Percentiles rank a stretch among this genome's conserved stretches.
phyloP scores from a whole-genome alignment of 2,888 invertebrate genomes.

The Torymus auratus region DNA sequence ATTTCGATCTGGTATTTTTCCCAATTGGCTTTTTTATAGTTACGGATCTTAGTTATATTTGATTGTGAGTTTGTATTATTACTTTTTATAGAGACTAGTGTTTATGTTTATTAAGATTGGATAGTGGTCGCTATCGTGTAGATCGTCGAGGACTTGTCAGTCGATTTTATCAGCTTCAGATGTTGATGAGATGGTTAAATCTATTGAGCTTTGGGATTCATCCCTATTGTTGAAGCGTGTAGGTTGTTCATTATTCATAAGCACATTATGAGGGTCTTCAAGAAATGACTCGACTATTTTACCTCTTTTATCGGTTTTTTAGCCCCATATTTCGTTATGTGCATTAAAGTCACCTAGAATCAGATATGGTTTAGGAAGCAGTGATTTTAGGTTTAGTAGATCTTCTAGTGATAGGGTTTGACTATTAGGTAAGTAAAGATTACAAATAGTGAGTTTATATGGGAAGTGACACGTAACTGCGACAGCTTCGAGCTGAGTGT shows the following conservation, averaged over 20 bases:
- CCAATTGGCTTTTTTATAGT: too few relatives aligned
- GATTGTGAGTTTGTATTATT: too few relatives aligned
- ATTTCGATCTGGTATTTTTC: too few relatives aligned
- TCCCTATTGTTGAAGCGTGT: background rate
- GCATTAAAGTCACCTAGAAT: background rate
- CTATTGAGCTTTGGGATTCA: background rate
- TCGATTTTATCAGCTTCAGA: background rate
- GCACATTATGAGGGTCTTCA: background rate
- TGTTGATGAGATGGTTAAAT: background rate
- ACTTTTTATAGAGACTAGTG: too few relatives aligned
- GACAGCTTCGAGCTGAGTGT: background rate
- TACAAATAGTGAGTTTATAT: slow-evolving; percentile 10
- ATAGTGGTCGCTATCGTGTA: slow-evolving; percentile 1
- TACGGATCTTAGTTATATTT: too few relatives aligned
- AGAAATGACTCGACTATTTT: background rate
- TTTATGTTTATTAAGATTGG: background rate
- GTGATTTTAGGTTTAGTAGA: slow-evolving; percentile 38
- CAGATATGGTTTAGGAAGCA: slow-evolving; percentile 30
- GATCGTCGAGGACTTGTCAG: background rate
- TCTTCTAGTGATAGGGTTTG: background rate
- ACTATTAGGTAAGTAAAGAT: slow-evolving; percentile 22
- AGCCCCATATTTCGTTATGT: background rate
- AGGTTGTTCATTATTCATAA: background rate
- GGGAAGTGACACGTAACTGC: background rate
- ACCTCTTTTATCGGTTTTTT: background rate